Percentiles rank a stretch among this genome's conserved stretches.
Evolutionary conservation across 2,888 invertebrate genomes (phyloP).

Genomic region (Pherbina coryleti): DNA sequence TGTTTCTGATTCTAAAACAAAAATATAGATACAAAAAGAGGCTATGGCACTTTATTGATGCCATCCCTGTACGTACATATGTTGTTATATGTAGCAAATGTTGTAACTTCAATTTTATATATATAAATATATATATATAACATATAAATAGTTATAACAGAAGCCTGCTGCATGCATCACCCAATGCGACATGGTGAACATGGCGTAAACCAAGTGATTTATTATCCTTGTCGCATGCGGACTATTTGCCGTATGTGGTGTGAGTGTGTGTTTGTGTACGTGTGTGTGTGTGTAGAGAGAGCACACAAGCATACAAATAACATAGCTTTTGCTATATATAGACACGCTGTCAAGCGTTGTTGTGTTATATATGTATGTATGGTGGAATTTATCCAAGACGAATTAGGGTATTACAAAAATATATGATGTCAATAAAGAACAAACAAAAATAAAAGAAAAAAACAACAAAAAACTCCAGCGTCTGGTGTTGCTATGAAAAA

Average conservation of each 20-base stretch:
- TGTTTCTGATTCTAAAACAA: background rate
- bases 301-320: background rate
- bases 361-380: background rate
- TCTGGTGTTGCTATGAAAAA: conserved; percentile 50
- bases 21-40: background rate
- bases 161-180: conserved; percentile 68
- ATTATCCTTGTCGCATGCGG: conserved; percentile 65
- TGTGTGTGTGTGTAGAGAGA: background rate
- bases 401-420: conserved; percentile 42
- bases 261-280: conserved; percentile 6
- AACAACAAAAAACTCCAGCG: background rate
- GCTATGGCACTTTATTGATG: background rate
- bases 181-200: conserved; percentile 61
- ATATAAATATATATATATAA: conserved; percentile 50
- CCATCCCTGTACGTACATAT: background rate
- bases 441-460: background rate
- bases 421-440: conserved; percentile 30
- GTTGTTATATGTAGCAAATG: conserved; percentile 12
- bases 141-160: conserved; percentile 64
- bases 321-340: background rate
- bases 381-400: conserved; percentile 43
- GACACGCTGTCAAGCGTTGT: background rate
- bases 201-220: conserved; percentile 69
- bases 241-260: conserved; percentile 41
- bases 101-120: conserved; percentile 29